Conservation (phyloP, 2,888 invertebrate genomes). For the Mesorhabditis spiculigera region DNA sequence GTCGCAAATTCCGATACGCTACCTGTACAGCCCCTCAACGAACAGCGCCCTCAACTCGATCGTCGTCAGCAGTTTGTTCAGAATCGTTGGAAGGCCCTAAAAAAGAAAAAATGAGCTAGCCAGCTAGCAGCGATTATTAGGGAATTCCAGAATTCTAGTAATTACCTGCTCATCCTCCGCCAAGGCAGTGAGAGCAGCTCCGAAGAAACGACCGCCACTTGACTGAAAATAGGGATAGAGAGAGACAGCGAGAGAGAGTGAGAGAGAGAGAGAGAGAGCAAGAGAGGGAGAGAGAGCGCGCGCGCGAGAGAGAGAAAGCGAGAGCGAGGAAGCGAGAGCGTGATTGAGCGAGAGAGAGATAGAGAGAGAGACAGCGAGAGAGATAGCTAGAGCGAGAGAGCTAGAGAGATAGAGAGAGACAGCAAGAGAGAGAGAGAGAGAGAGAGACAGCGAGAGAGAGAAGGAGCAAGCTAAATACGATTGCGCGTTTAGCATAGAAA, state of each 20-base stretch:
- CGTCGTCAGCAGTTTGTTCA: constrained; percentile 80
- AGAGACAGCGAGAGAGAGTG: not conserved
- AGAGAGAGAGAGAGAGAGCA: not conserved
- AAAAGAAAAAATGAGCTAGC: not conserved
- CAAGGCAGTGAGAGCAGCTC: constrained; percentile 74
- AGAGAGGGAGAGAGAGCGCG: too few relatives aligned
- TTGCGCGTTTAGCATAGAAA: too few relatives aligned
- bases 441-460: too few relatives aligned
- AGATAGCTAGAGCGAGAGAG: too few relatives aligned
- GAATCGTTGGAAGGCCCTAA: constrained; percentile 71
- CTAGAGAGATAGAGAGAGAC: too few relatives aligned
- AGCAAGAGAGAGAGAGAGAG: too few relatives aligned
- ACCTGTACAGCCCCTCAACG: constrained; percentile 83
- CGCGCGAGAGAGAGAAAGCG: too few relatives aligned
- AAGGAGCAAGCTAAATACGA: not conserved
- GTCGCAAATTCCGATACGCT: not conserved
- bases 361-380: too few relatives aligned
- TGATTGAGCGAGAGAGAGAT: too few relatives aligned
- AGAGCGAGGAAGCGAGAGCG: too few relatives aligned
- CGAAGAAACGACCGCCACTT: constrained; percentile 69
- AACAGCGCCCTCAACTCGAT: constrained; percentile 88
- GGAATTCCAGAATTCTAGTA: not conserved
- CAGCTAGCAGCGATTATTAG: not conserved
- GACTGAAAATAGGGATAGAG: constrained; percentile 23
- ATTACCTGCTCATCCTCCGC: constrained; percentile 59